Percentiles rank a stretch among this genome's conserved stretches.
phyloP scores from a whole-genome alignment of 2,888 invertebrate genomes.

The Amphipoea oculea region DNA sequence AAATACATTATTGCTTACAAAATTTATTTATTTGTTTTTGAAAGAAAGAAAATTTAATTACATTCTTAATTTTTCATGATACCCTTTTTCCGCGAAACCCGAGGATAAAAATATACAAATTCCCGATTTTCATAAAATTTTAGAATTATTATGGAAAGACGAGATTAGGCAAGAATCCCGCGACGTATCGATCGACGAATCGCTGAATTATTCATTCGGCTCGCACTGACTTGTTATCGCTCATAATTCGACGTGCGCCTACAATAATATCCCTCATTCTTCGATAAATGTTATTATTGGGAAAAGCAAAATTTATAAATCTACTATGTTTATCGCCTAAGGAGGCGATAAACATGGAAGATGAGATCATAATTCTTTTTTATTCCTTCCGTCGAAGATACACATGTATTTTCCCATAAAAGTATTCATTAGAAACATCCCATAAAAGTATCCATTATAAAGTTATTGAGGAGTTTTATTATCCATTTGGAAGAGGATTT shows the following conservation, averaged over 20 bases:
- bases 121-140: background rate
- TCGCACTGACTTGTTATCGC: slow-evolving; percentile 70
- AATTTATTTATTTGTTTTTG: too few relatives aligned
- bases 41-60: background rate
- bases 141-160: slow-evolving; percentile 37
- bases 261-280: slow-evolving; percentile 68
- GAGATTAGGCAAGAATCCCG: slow-evolving; percentile 45
- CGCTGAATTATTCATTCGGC: slow-evolving; percentile 71
- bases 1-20: background rate
- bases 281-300: slow-evolving; percentile 61
- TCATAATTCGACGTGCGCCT: slow-evolving; percentile 72
- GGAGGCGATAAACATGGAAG: too few relatives aligned
- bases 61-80: background rate
- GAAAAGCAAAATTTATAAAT: slow-evolving; percentile 52
- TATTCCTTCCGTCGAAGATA: slow-evolving; percentile 39
- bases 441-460: background rate
- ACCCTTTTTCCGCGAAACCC: background rate
- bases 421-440: background rate
- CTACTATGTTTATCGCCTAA: slow-evolving; percentile 45
- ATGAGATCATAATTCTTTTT: slow-evolving; percentile 46
- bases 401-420: slow-evolving; percentile 1
- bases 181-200: slow-evolving; percentile 65
- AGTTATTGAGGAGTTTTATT: background rate
- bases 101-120: background rate
- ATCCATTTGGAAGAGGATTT: background rate